These are phyloP conservation scores for Meloe dianella DNA, from an alignment of 2,888 invertebrate species.

Conservation along the genomic window DNA sequence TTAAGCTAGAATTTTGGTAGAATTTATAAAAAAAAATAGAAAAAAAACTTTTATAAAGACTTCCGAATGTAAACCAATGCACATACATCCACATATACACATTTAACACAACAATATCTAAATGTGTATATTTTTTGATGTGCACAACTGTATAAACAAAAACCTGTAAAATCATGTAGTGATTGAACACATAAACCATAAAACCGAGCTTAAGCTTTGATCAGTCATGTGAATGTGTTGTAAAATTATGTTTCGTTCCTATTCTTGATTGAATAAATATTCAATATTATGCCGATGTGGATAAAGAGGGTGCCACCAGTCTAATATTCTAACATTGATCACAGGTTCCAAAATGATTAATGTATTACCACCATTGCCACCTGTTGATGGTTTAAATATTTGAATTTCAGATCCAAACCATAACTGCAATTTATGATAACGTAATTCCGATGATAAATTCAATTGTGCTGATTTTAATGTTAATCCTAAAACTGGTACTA, in stretches of 20 bases:
- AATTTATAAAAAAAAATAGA: not conserved
- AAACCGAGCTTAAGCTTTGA: constrained; percentile 19
- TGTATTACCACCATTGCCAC: constrained; percentile 48
- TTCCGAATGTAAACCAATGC: not conserved
- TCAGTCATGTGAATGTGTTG: constrained; percentile 22
- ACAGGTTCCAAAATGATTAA: constrained; percentile 63
- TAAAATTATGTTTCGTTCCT: constrained; percentile 18
- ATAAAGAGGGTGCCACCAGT: constrained; percentile 73
- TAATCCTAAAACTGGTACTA: constrained; percentile 68
- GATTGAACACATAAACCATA: not conserved
- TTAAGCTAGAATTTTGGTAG: not conserved
- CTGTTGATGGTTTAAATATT: constrained; percentile 41
- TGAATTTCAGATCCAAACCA: constrained; percentile 61
- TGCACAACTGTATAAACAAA: not conserved
- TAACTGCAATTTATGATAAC: constrained; percentile 62
- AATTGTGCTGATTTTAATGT: constrained; percentile 64
- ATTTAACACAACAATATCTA: not conserved
- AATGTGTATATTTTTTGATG: not conserved
- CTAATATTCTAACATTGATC: constrained; percentile 62
- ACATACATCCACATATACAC: too few species aligned
- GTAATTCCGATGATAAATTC: constrained; percentile 63
- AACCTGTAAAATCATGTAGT: not conserved
- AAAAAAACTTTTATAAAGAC: not conserved
- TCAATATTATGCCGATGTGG: constrained; percentile 57
- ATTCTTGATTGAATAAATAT: constrained; percentile 47